These are phyloP conservation scores for Dendrophyllia cribrosa DNA, from an alignment of 64 coral and sea anemone species.

Conservation along the genomic window DNA sequence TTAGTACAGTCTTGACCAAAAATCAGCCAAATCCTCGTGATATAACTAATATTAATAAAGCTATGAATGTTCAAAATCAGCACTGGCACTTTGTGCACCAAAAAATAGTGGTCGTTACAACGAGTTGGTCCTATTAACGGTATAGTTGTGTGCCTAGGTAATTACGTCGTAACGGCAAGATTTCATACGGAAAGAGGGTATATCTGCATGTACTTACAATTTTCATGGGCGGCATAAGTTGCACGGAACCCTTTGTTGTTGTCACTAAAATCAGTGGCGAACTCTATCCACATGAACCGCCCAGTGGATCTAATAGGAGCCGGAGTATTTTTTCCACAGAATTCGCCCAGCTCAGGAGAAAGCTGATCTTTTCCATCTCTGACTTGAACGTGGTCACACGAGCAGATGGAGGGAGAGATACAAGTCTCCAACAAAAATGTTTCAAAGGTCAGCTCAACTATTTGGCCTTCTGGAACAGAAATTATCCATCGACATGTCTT, in stretches of 20 bases:
- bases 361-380: background rate
- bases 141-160: no score
- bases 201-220: no score
- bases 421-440: background rate
- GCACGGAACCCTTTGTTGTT: background rate
- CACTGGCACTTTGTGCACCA: no score
- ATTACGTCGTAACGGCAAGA: no score
- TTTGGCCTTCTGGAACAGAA: background rate
- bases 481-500: background rate
- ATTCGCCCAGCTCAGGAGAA: background rate
- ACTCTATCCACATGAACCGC: background rate
- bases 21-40: no score
- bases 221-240: background rate
- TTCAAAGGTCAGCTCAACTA: background rate
- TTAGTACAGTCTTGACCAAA: no score
- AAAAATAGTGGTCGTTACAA: no score
- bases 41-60: no score
- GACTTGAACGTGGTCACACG: background rate
- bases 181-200: no score
- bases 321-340: background rate
- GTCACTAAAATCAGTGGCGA: background rate
- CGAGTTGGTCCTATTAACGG: no score
- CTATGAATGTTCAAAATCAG: no score
- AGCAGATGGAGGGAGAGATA: background rate
- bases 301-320: background rate